phyloP scores from a whole-genome alignment of 2,113 vertebrate species.

The Maccullochella peelii region DNA sequence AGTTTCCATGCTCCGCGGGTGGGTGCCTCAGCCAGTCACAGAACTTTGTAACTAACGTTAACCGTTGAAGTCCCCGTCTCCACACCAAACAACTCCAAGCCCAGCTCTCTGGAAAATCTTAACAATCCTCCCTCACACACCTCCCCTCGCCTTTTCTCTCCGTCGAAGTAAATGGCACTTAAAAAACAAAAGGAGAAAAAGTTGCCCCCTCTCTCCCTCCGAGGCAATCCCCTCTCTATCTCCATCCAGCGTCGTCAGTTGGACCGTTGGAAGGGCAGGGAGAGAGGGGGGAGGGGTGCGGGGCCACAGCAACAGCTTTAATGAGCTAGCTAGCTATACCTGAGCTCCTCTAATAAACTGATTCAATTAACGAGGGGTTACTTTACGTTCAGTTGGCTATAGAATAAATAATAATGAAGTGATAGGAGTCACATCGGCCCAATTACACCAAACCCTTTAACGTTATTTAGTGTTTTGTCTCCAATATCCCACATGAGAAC shows the following conservation, averaged over 20 bases:
- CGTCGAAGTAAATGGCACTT: conserved; percentile 20
- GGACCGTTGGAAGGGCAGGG: conserved; percentile 33
- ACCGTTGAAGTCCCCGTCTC: conserved; percentile 11
- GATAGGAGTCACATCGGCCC: not conserved
- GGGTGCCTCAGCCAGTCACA: not conserved
- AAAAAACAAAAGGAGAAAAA: conserved; percentile 61
- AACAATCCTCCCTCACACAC: conserved; percentile 7
- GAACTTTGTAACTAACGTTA: not conserved
- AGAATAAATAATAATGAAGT: not conserved
- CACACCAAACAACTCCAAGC: not conserved
- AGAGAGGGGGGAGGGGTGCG: not conserved
- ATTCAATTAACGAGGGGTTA: not conserved
- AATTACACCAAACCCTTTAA: not conserved
- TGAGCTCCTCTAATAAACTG: not conserved
- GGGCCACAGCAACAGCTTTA: not conserved
- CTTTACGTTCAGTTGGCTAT: not conserved
- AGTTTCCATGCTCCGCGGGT: conserved; percentile 27
- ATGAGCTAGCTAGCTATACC: not conserved
- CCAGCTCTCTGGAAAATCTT: conserved; percentile 38
- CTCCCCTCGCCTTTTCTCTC: not conserved
- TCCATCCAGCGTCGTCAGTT: conserved; percentile 51
- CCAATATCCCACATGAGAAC: not conserved
- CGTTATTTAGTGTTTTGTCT: not conserved
- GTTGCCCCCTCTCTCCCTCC: conserved; percentile 24
- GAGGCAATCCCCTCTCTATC: conserved; percentile 30